Evolutionary conservation across 1,140 invertebrate species (phyloP), one percentile per base, ranked within the genome.

Genomic region (Hermetia illucens): DNA sequence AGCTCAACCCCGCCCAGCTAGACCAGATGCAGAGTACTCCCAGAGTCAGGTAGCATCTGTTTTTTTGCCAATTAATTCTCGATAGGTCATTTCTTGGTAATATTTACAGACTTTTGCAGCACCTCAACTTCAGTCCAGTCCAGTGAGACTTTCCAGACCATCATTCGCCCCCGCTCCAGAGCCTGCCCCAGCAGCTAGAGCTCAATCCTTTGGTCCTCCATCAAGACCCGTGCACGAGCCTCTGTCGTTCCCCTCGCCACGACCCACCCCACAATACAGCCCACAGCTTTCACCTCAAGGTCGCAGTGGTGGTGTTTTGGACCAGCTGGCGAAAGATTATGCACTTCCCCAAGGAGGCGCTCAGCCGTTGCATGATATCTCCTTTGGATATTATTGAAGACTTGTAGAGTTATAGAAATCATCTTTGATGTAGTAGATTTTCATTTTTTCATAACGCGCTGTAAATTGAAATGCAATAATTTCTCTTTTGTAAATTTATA

Each of bases 301-400:
- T 39, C 54, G 63, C 50, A 49, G 51, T 21, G 72, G 72, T 27
- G 74, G 79, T n/a, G 71, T 84, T 51, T 62, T 85, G 13, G 82
- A 85, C 49, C 78, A 84, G 49, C 66, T 86, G n/a, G 75, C 80
- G 15, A 74, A 77, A 49, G 80, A 87, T 45, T 85, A 81, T 50
- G 75, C 81, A 10, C 57, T 87, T 15, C 81, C 82, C 0, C 65
- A 75, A 47, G 71, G 71, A 25, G 69, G 66, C 8, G 69, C 77
- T 9, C 66, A 74, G 3, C 71, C 81, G 0, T 59, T 81, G 13
- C 81, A 84, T 49, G 82, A 85, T 52, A 84, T 85, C 51, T 77
- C 77, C 39, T 87, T 85, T 48, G 78, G 80, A 47, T 75, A 74
- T 43, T 79, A 75, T 53, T 77, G 68, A 64, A 32, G n/a, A n/a